A percentile compares a stretch with the other conserved stretches of the same genome.
phyloP scores from a whole-genome alignment of 2,797 vertebrate genomes.

The Chaetophractus vellerosus region DNA sequence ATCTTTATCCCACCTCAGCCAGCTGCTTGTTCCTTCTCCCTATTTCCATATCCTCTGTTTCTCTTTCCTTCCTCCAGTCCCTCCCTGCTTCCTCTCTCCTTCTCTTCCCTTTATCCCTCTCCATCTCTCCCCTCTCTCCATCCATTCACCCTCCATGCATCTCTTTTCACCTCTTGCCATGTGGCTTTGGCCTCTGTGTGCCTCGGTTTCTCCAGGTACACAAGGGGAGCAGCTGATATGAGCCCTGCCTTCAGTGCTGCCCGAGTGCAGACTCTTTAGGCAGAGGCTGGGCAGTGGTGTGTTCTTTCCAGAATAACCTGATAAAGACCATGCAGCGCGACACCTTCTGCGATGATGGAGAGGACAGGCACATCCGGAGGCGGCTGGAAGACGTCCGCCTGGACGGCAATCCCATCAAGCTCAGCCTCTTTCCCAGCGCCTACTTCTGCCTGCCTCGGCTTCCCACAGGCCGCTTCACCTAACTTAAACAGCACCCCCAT shows the following conservation, averaged over 20 bases:
- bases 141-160: neutral
- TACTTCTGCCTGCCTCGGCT: slow-evolving; percentile 93
- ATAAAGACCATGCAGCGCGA: slow-evolving; percentile 91
- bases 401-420: slow-evolving; percentile 93
- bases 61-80: neutral
- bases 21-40: neutral
- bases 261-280: neutral
- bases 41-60: neutral
- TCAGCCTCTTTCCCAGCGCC: slow-evolving; percentile 90
- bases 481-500: neutral
- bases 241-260: neutral
- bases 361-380: slow-evolving; percentile 88
- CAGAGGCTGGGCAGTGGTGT: neutral
- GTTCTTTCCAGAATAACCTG: slow-evolving; percentile 91
- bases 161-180: neutral
- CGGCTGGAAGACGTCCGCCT: slow-evolving; percentile 93
- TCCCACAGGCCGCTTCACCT: slow-evolving; percentile 90
- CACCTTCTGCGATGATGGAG: slow-evolving; percentile 90
- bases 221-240: neutral
- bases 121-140: neutral
- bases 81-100: neutral
- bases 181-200: neutral
- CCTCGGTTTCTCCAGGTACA: neutral
- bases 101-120: neutral
- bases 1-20: neutral